Conservation (phyloP, 1,140 invertebrate species). For the Chionoecetes opilio region DNA sequence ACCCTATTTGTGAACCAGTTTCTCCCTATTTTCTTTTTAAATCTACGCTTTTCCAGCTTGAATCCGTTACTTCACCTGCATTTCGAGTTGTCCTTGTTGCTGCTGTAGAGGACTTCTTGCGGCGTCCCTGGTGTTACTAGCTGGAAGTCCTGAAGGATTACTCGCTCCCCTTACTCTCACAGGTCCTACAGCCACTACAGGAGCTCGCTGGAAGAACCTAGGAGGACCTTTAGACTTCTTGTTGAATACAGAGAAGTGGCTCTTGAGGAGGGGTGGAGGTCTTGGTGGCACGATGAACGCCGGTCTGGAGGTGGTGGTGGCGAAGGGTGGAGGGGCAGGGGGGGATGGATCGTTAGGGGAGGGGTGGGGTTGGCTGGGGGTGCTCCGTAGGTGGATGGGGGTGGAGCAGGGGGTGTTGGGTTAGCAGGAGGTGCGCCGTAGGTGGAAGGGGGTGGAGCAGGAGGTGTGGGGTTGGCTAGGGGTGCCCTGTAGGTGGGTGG, state of each 20-base stretch:
- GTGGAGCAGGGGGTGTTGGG: slow-evolving; percentile 42
- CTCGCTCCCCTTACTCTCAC: not conserved
- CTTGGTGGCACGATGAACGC: not conserved
- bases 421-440: slow-evolving; percentile 12
- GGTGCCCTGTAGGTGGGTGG: not conserved
- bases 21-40: too few relatives aligned
- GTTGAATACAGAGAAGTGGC: slow-evolving; percentile 45
- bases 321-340: not conserved
- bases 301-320: not conserved
- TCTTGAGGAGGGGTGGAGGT: slow-evolving; percentile 39
- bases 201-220: slow-evolving; percentile 46
- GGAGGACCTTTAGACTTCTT: slow-evolving; percentile 61
- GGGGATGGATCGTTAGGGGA: not conserved
- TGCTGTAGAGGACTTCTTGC: not conserved
- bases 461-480: not conserved
- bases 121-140: not conserved
- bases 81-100: slow-evolving; percentile 62
- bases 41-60: too few relatives aligned
- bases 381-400: not conserved
- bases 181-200: slow-evolving; percentile 54
- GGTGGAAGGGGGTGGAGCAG: slow-evolving; percentile 16
- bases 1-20: too few relatives aligned
- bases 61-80: too few relatives aligned
- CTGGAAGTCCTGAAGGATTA: not conserved
- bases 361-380: not conserved